Conservation (phyloP, 2,888 invertebrate species). For the Acleris holmiana region DNA sequence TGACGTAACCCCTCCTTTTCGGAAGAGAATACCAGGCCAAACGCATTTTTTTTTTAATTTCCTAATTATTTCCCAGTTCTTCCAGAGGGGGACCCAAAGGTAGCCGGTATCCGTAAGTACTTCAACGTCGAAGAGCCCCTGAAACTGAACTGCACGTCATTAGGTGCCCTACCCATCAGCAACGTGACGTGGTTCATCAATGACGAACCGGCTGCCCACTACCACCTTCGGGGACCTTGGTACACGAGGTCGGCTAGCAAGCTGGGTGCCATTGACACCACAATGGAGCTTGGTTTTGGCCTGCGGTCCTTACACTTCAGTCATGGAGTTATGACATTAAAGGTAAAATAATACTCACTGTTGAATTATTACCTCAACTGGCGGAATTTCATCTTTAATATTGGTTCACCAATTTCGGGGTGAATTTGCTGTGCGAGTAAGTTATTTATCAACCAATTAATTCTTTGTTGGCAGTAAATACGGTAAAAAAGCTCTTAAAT, state of each 20-base stretch:
- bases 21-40: too few species aligned
- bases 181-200: slow-evolving; percentile 93
- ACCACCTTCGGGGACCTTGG: slow-evolving; percentile 80
- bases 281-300: slow-evolving; percentile 89
- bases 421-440: too few species aligned
- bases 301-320: slow-evolving; percentile 90
- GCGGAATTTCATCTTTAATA: too few species aligned
- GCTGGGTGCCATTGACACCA: slow-evolving; percentile 87
- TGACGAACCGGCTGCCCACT: slow-evolving; percentile 85
- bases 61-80: slow-evolving; percentile 83
- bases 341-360: slow-evolving; percentile 68
- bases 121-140: slow-evolving; percentile 91
- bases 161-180: slow-evolving; percentile 90
- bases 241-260: slow-evolving; percentile 75
- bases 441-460: too few species aligned
- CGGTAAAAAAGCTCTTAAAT: too few species aligned
- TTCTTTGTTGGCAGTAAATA: too few species aligned
- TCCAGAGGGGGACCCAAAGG: slow-evolving; percentile 90
- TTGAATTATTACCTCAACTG: too few species aligned
- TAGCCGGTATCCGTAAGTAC: slow-evolving; percentile 89
- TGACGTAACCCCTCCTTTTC: too few species aligned
- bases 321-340: slow-evolving; percentile 91
- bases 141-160: slow-evolving; percentile 91
- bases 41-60: too few species aligned
- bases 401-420: too few species aligned